Evolutionary conservation across 2,113 vertebrate genomes (phyloP).

Genomic region (Stictonetta naevosa): DNA sequence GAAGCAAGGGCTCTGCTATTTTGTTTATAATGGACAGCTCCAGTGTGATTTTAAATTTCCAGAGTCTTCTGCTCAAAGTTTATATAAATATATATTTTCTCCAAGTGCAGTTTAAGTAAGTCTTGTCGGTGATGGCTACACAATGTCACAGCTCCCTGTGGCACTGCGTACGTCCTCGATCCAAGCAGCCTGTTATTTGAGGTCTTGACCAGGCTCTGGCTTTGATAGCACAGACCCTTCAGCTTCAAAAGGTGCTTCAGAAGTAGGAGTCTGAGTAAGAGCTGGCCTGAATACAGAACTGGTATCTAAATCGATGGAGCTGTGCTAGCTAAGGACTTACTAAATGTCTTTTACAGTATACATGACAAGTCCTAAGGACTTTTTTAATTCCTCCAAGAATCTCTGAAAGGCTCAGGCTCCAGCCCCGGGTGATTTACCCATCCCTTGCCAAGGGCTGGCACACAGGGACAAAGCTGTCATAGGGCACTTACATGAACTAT

Average conservation of each 20-base stretch:
- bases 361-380: constrained; percentile 23
- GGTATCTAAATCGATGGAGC: neutral
- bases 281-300: neutral
- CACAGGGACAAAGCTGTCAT: neutral
- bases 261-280: neutral
- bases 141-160: neutral
- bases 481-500: neutral
- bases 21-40: neutral
- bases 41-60: neutral
- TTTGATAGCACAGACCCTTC: constrained; percentile 32
- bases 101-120: neutral
- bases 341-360: constrained; percentile 12
- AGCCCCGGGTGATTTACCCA: neutral
- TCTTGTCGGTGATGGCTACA: neutral
- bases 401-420: neutral
- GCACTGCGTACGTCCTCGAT: rapidly evolving
- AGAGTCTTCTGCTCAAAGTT: neutral
- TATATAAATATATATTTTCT: neutral
- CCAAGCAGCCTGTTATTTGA: neutral
- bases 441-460: neutral
- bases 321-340: neutral
- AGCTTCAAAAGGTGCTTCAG: constrained; percentile 45
- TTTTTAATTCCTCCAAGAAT: constrained; percentile 52
- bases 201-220: neutral
- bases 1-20: neutral